phyloP scores from a whole-genome alignment of 2,797 vertebrate species.

The Coreius guichenoti region DNA sequence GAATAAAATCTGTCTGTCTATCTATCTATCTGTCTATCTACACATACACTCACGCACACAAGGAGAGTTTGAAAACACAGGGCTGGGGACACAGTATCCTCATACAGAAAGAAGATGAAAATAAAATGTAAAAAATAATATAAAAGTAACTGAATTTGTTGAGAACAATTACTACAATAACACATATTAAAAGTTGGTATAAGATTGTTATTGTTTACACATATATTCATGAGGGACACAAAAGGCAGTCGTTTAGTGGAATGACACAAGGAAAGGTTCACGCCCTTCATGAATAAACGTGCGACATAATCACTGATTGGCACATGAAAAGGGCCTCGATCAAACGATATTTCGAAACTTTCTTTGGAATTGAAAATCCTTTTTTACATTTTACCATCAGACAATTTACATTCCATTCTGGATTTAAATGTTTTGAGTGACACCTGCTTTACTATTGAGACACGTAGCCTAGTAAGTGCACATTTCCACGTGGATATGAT shows the following conservation, averaged over 20 bases:
- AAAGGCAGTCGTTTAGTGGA: neutral
- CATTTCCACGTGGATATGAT: slow-evolving; percentile 38
- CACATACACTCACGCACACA: neutral
- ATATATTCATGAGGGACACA: slow-evolving; percentile 15
- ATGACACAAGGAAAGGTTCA: slow-evolving; percentile 23
- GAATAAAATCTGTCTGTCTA: too few relatives aligned
- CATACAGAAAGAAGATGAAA: neutral
- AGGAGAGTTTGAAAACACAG: too few relatives aligned
- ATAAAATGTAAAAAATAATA: neutral
- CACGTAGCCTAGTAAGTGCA: neutral
- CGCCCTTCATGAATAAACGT: slow-evolving; percentile 45
- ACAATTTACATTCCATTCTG: neutral
- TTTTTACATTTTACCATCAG: neutral
- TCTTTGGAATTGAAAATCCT: neutral
- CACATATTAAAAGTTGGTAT: neutral
- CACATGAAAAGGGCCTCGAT: neutral
- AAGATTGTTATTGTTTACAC: neutral
- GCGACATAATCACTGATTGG: neutral
- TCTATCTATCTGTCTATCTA: neutral
- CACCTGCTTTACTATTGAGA: slow-evolving; percentile 19
- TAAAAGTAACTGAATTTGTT: neutral
- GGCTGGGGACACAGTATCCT: neutral
- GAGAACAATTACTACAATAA: neutral
- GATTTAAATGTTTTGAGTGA: neutral
- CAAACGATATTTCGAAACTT: neutral